Conservation (phyloP, 1,140 invertebrate genomes). For the Armadillidium nasatum region DNA sequence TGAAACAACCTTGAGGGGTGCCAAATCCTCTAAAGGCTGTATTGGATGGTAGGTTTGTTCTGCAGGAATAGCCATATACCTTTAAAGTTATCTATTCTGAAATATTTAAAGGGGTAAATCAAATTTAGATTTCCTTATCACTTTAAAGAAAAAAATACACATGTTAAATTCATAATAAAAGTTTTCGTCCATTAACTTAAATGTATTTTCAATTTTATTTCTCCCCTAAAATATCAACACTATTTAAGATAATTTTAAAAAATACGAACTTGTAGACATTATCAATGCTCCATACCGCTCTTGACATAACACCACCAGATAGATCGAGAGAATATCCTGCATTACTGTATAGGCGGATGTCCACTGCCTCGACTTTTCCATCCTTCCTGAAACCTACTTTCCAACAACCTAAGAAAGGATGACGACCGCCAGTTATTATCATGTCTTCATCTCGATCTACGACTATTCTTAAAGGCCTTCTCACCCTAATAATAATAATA, state of each 20-base stretch:
- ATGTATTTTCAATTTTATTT: too few relatives aligned
- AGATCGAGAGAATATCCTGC: constrained; percentile 77
- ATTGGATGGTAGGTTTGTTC: constrained; percentile 81
- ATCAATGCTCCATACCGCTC: constrained; percentile 59
- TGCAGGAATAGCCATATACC: constrained; percentile 63
- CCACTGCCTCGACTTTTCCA: constrained; percentile 67
- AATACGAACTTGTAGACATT: constrained; percentile 25
- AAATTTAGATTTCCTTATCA: too few relatives aligned
- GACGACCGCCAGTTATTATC: constrained; percentile 1
- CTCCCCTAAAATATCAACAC: too few relatives aligned
- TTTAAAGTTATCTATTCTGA: constrained; percentile 18
- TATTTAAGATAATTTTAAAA: too few relatives aligned
- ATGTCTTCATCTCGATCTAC: constrained; percentile 14
- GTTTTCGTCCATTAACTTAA: too few relatives aligned
- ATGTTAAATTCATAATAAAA: too few relatives aligned
- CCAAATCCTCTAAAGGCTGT: constrained; percentile 88
- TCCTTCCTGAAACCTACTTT: constrained; percentile 72
- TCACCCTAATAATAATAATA: constrained; percentile 6
- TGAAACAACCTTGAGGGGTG: constrained; percentile 82
- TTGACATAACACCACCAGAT: constrained; percentile 68
- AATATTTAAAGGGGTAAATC: too few relatives aligned
- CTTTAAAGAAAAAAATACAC: too few relatives aligned
- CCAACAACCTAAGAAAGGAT: constrained; percentile 6
- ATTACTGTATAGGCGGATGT: constrained; percentile 63
- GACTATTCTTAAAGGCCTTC: neutral